Conservation (phyloP, 2,888 invertebrate genomes). For the Chrysolina oricalcia region DNA sequence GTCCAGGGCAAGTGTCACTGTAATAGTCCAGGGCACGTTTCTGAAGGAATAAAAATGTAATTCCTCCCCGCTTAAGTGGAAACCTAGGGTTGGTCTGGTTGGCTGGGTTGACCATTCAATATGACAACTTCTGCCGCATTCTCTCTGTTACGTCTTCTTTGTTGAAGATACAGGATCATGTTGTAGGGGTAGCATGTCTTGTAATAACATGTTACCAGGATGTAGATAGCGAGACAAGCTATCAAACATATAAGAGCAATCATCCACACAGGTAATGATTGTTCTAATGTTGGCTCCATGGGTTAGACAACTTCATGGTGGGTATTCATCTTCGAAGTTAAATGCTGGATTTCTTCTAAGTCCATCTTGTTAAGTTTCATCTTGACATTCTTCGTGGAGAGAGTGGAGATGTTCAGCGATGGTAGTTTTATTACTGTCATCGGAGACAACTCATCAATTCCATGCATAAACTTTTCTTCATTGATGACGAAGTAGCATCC, state of each 20-base stretch:
- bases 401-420: not conserved
- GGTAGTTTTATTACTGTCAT: not conserved
- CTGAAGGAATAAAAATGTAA: not conserved
- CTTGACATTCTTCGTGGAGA: not conserved
- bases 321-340: not conserved
- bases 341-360: conserved; percentile 3
- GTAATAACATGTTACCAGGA: not conserved
- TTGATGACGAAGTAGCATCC: not conserved
- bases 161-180: not conserved
- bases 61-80: not conserved
- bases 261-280: no score
- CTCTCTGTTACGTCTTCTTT: not conserved
- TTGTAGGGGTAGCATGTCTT: not conserved
- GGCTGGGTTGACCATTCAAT: not conserved
- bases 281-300: no score
- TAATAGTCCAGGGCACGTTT: not conserved
- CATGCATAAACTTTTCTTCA: not conserved
- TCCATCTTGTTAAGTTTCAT: not conserved
- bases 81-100: not conserved
- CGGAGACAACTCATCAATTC: not conserved
- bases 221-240: not conserved
- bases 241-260: no score
- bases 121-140: not conserved
- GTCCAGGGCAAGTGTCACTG: no score
- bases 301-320: not conserved